Conservation (phyloP, 1,140 invertebrate genomes). For the Delia radicum region DNA sequence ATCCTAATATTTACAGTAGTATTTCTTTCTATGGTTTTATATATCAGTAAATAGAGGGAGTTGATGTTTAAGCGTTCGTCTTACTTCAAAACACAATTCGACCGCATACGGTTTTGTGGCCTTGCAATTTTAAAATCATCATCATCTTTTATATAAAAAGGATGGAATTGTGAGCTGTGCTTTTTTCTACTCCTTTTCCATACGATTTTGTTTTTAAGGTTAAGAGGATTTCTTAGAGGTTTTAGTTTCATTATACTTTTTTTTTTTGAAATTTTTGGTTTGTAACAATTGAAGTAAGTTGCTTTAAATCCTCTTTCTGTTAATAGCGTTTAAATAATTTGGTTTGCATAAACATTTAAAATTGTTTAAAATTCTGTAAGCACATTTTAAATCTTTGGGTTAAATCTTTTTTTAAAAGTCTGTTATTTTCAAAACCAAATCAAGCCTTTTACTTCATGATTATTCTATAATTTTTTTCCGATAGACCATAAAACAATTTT, state of each 20-base stretch:
- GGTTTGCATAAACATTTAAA: background rate
- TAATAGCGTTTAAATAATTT: background rate
- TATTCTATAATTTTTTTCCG: background rate
- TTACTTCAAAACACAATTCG: background rate
- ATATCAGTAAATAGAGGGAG: background rate
- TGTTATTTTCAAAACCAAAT: background rate
- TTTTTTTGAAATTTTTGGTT: background rate
- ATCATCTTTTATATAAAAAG: no score
- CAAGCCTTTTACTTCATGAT: background rate
- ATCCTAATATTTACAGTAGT: background rate
- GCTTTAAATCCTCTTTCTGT: background rate
- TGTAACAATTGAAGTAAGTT: background rate
- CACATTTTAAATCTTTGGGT: no score
- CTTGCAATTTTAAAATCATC: background rate
- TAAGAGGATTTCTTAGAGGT: background rate
- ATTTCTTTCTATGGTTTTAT: background rate
- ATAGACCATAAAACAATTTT: background rate
- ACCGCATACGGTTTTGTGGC: constrained; percentile 14
- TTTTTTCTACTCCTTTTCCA: background rate
- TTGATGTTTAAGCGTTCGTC: background rate
- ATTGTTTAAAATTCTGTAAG: no score
- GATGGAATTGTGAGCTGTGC: no score
- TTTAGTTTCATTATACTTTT: background rate
- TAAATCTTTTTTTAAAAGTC: no score
- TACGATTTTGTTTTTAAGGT: background rate